A percentile compares a stretch with the other conserved stretches of the same genome.
These are phyloP conservation scores for Rhinophrynus dorsalis DNA, from an alignment of 2,797 vertebrate species.

Conservation along the genomic window DNA sequence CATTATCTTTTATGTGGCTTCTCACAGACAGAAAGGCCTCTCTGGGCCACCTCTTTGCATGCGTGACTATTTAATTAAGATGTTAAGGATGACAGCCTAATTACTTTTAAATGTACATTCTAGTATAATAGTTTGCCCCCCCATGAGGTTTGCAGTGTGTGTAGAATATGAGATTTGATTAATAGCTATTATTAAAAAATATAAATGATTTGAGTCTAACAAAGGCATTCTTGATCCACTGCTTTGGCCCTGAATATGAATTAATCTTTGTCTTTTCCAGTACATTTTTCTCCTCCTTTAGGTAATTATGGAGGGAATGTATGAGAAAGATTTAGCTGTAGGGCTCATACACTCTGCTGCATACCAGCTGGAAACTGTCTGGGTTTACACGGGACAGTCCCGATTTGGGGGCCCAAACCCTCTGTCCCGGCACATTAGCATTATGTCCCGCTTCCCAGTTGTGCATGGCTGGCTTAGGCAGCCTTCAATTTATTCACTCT, in stretches of 20 bases:
- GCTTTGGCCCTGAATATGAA: background rate
- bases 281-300: background rate
- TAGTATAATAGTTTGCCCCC: slow-evolving; percentile 29
- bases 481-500: no score
- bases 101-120: slow-evolving; percentile 40
- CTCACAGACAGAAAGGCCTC: slow-evolving; percentile 5
- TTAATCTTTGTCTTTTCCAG: no score
- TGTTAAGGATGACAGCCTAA: slow-evolving; percentile 46
- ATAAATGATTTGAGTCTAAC: slow-evolving; percentile 28
- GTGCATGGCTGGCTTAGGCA: no score
- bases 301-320: no score
- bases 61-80: slow-evolving; percentile 51
- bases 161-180: slow-evolving; percentile 25
- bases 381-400: no score
- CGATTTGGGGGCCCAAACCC: no score
- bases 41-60: slow-evolving; percentile 4
- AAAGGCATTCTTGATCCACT: slow-evolving; percentile 5
- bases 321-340: no score
- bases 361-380: no score
- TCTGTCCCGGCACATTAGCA: no score
- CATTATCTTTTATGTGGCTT: slow-evolving; percentile 2
- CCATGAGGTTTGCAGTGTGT: slow-evolving; percentile 21
- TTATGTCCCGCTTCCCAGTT: no score
- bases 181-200: slow-evolving; percentile 38
- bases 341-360: no score